Percentiles rank a stretch among this genome's conserved stretches.
Conservation (phyloP, 2,113 vertebrate genomes). For the Xiphophorus couchianus region DNA sequence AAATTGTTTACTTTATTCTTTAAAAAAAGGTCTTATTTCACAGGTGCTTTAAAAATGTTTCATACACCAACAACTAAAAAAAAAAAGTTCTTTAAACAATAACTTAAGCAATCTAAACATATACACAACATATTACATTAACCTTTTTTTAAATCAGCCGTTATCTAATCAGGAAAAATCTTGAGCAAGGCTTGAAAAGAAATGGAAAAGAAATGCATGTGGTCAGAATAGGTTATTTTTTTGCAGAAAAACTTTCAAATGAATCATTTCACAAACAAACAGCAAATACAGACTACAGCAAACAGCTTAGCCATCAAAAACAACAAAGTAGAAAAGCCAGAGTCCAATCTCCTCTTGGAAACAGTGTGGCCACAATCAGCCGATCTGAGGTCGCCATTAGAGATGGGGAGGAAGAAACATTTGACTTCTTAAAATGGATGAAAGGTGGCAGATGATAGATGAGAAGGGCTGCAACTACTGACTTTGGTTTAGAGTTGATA, state of each 20-base stretch:
- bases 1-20: not conserved
- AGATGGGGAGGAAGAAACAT: not conserved
- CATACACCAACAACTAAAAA: not conserved
- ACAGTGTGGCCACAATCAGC: not conserved
- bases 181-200: not conserved
- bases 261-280: constrained; percentile 24
- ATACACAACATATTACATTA: not conserved
- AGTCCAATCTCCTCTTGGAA: not conserved
- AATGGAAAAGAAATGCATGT: not conserved
- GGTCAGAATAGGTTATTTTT: not conserved
- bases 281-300: constrained; percentile 42
- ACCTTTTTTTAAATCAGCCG: not conserved
- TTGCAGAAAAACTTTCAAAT: not conserved
- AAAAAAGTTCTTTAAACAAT: not conserved
- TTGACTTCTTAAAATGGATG: not conserved
- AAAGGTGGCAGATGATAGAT: constrained; percentile 1
- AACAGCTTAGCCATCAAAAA: constrained; percentile 36
- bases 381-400: not conserved
- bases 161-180: not conserved
- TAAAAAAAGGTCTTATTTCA: no score
- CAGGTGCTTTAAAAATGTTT: not conserved
- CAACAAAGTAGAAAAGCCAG: not conserved
- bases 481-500: not conserved
- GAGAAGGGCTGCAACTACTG: constrained; percentile 36
- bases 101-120: not conserved